Base-by-base conservation (phyloP, 2,113 vertebrate species). In the Cyrtonyx montezumae region DNA sequence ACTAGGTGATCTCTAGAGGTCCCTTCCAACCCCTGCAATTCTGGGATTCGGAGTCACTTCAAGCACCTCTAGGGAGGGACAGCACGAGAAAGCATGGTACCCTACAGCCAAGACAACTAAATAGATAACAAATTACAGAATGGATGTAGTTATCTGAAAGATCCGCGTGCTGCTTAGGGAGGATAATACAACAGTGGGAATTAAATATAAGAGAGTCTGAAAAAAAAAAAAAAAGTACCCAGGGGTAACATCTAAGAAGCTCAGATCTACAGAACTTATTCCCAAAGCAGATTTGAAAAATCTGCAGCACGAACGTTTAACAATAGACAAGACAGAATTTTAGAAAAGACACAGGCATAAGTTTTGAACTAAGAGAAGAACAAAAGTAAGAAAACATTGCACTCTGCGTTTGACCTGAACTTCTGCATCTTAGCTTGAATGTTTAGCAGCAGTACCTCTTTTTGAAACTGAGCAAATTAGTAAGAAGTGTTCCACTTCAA, bases 251-350 rank as follows among this genome's bases (percentile, higher is more conserved):
- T 46, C 40, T 61, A 76, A 76, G 49, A 11, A 91, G 58, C 37
- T 82, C 43, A n/a, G 19, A 82, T 61, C 63, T 76, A 34, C 3
- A 69, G 15, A 76, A 53, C 75, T 76, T 59, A 34, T n/a, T 75
- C 63, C 84, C 37, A 89, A 62, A 77, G 63, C 42, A 0, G 3
- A 63, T 20, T 30, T 66, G 25, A 67, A 91, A 83, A 79, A 62
- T 0, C 0, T 36, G 25, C 13, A 37, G 82, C 3, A 13, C 1
- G 3, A 79, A 18, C 17, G 45, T 58, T 87, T 92, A 26, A 74
- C 42, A 90, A 4, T 2, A 62, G 22, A 74, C 0, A 3, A 66
- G 11, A 49, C 6, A 87, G 66, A 84, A 63, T 37, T 66, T 16
- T 42, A 74, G 40, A 74, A 82, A 87, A 87, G 6, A 53, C 9